A percentile compares a stretch with the other conserved stretches of the same genome.
Conservation (phyloP, 2,113 vertebrate species). For the Sander vitreus region DNA sequence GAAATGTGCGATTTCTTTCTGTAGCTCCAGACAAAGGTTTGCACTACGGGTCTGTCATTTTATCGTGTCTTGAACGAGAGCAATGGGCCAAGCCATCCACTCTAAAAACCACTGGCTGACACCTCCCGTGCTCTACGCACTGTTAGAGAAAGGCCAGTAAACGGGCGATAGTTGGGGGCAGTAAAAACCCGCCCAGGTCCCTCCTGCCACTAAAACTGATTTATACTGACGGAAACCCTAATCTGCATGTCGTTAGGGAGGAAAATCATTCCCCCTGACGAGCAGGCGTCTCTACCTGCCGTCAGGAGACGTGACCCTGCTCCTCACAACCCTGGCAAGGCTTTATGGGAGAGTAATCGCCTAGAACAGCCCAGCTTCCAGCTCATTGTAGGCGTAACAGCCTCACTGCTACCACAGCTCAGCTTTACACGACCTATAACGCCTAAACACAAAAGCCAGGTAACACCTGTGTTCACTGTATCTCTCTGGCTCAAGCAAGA, state of each 20-base stretch:
- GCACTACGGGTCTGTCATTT: conserved; percentile 19
- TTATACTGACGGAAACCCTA: conserved; percentile 91
- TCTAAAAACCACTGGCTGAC: conserved; percentile 45
- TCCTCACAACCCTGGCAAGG: conserved; percentile 87
- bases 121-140: conserved; percentile 33
- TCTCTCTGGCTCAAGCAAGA: conserved; percentile 38
- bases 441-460: conserved; percentile 37
- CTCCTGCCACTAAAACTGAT: conserved; percentile 94
- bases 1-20: conserved; percentile 36
- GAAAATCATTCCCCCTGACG: conserved; percentile 91
- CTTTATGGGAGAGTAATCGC: conserved; percentile 89
- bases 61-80: conserved; percentile 47
- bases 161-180: conserved; percentile 55
- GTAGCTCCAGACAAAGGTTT: conserved; percentile 28
- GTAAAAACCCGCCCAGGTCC: conserved; percentile 71
- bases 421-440: conserved; percentile 49
- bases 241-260: conserved; percentile 95
- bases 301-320: conserved; percentile 86
- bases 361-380: conserved; percentile 69
- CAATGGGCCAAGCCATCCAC: conserved; percentile 45
- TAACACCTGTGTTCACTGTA: conserved; percentile 52
- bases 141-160: conserved; percentile 68
- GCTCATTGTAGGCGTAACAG: conserved; percentile 52
- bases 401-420: conserved; percentile 35
- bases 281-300: conserved; percentile 86